Percentiles rank a stretch among this genome's conserved stretches.
These are phyloP conservation scores for Noctuana brunneofusca DNA, from an alignment of 2,888 invertebrate species.

Conservation along the genomic window DNA sequence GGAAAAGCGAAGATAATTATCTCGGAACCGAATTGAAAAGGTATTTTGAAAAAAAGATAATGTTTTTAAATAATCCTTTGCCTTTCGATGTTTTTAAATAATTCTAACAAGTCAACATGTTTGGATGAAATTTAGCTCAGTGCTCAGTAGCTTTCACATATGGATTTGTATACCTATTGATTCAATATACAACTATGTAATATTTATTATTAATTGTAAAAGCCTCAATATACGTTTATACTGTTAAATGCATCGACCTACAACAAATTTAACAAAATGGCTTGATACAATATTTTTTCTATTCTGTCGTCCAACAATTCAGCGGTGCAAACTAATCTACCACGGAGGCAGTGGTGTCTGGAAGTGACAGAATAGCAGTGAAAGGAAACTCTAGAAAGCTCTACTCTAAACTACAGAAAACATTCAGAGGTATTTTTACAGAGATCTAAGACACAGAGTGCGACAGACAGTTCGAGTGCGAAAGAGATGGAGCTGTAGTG, in stretches of 20 bases:
- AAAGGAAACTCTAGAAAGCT: conserved; percentile 26
- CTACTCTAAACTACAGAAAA: conserved; percentile 30
- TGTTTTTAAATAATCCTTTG: no score
- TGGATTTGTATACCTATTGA: no score
- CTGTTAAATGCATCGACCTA: neutral
- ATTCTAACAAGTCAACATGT: no score
- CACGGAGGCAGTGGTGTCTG: conserved; percentile 12
- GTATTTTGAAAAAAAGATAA: no score
- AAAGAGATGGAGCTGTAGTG: conserved; percentile 37
- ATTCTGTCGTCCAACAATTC: neutral
- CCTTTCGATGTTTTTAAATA: no score
- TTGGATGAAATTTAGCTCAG: no score
- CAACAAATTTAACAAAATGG: conserved; percentile 1
- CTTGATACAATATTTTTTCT: neutral
- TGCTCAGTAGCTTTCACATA: no score
- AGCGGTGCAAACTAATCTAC: conserved; percentile 28
- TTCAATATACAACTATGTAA: neutral
- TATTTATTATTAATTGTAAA: neutral
- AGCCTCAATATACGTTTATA: neutral
- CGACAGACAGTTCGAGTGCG: conserved; percentile 25
- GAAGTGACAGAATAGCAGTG: conserved; percentile 23
- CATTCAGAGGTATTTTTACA: conserved; percentile 27
- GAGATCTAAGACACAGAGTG: conserved; percentile 20
- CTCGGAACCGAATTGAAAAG: no score
- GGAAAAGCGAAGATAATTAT: no score